Evolutionary conservation across 2,113 vertebrate genomes (phyloP).

Genomic region (Amblyopsis rosae): DNA sequence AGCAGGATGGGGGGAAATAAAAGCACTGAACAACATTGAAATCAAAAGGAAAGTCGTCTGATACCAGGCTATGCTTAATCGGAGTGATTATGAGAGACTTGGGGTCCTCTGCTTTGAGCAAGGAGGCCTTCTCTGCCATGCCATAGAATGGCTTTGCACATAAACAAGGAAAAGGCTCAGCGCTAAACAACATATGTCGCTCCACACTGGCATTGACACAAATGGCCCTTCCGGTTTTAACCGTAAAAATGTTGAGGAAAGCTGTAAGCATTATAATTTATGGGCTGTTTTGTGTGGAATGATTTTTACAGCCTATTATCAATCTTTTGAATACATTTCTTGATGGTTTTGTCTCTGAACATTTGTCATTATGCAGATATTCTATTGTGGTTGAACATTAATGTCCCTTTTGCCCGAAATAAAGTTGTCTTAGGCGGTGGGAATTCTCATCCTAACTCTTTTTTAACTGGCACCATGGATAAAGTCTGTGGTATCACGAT

Average conservation of each 20-base stretch:
- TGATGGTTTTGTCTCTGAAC: neutral
- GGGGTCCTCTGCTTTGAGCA: slow-evolving; percentile 8
- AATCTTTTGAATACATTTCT: neutral
- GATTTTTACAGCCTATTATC: neutral
- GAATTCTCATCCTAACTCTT: neutral
- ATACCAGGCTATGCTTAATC: slow-evolving; percentile 43
- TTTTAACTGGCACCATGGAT: neutral
- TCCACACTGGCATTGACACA: too few species aligned
- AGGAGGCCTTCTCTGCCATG: neutral
- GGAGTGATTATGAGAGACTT: slow-evolving; percentile 29
- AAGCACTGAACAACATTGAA: slow-evolving; percentile 33
- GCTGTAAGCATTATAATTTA: neutral
- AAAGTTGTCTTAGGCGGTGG: neutral
- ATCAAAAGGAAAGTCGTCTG: slow-evolving; percentile 44
- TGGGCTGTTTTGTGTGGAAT: neutral
- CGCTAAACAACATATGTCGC: too few species aligned
- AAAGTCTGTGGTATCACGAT: too few species aligned
- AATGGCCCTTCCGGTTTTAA: neutral
- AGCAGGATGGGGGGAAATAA: slow-evolving; percentile 43
- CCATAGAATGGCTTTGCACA: too few species aligned
- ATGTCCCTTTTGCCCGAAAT: neutral
- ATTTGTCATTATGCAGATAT: neutral
- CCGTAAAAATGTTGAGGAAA: neutral
- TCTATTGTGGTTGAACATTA: neutral
- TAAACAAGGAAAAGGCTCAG: too few species aligned